These are phyloP conservation scores for Acridotheres tristis DNA, from an alignment of 2,797 vertebrate species.

Conservation along the genomic window DNA sequence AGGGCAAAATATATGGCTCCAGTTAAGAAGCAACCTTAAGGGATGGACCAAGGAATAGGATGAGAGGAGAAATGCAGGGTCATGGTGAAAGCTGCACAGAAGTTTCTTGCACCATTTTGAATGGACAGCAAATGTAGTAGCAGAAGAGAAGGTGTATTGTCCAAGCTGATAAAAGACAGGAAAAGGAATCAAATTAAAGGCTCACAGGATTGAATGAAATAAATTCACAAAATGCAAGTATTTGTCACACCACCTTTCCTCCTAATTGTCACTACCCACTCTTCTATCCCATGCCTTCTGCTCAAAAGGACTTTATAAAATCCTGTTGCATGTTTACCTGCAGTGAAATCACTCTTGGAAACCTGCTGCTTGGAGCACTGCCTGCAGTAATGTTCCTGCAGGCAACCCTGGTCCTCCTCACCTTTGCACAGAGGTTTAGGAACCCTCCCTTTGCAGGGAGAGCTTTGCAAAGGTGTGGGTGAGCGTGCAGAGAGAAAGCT, in stretches of 20 bases:
- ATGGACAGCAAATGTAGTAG: background rate
- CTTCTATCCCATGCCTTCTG: background rate
- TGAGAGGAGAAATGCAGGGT: background rate
- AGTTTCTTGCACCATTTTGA: background rate
- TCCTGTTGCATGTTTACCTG: background rate
- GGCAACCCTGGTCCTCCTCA: background rate
- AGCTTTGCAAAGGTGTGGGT: background rate
- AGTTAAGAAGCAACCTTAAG: background rate
- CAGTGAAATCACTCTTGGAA: background rate
- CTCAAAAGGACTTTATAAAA: background rate
- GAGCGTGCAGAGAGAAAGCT: background rate
- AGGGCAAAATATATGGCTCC: background rate
- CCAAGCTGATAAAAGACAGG: background rate
- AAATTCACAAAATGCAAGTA: background rate
- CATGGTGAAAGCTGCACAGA: background rate
- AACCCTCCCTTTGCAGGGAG: background rate
- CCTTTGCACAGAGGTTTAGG: fast-evolving
- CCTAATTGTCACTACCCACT: fast-evolving
- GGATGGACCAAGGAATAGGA: background rate
- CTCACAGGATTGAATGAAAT: background rate
- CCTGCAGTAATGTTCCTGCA: fast-evolving
- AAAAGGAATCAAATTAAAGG: background rate
- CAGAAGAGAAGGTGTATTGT: background rate
- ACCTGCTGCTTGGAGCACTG: background rate
- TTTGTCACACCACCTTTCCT: background rate